phyloP scores from a whole-genome alignment of 2,797 vertebrate species.

The Schizopygopsis malacanthus region DNA sequence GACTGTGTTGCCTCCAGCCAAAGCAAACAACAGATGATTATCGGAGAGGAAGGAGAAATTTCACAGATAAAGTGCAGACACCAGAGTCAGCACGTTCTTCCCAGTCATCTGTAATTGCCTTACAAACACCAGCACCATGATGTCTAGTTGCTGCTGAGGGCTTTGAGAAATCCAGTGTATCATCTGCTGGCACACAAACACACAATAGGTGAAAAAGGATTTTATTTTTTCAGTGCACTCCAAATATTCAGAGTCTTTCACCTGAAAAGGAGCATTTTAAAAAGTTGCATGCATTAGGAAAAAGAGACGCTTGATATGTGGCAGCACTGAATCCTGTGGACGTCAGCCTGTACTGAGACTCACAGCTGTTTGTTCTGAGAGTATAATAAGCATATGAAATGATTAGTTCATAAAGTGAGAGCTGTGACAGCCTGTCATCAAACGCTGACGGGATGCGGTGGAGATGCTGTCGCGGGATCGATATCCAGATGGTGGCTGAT shows the following conservation, averaged over 20 bases:
- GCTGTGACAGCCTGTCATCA: conserved; percentile 56
- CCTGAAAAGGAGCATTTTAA: neutral
- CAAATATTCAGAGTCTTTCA: neutral
- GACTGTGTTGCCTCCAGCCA: conserved; percentile 34
- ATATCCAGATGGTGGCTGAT: conserved; percentile 68
- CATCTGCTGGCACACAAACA: neutral
- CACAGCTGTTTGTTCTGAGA: conserved; percentile 1
- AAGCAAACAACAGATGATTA: conserved; percentile 53
- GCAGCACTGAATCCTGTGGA: neutral
- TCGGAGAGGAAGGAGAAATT: conserved; percentile 46
- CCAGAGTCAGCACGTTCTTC: conserved; percentile 46
- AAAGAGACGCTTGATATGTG: neutral
- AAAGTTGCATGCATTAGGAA: neutral
- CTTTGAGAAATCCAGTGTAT: conserved; percentile 7
- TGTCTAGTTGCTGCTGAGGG: conserved; percentile 32
- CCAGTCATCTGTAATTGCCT: conserved; percentile 50
- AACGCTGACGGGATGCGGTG: conserved; percentile 67
- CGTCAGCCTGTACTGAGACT: neutral
- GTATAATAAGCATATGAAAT: conserved; percentile 26
- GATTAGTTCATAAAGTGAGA: conserved; percentile 31
- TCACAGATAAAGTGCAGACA: conserved; percentile 46
- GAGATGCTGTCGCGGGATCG: conserved; percentile 73
- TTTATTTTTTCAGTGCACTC: too few species aligned
- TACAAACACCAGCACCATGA: conserved; percentile 48
- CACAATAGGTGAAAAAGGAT: neutral